These are phyloP conservation scores for Anthrax anthrax DNA, from an alignment of 2,888 invertebrate species.

Conservation along the genomic window DNA sequence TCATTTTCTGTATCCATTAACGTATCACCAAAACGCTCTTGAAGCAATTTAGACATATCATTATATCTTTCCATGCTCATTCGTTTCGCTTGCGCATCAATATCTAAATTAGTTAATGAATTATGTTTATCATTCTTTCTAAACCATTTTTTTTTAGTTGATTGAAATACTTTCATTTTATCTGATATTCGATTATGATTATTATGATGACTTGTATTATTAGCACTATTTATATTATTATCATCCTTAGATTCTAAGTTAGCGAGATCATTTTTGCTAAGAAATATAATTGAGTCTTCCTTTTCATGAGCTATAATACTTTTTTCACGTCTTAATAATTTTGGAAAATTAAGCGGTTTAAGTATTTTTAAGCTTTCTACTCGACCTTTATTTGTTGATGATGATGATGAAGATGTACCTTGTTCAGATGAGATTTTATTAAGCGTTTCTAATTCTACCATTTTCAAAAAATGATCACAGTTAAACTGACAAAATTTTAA, in stretches of 20 bases:
- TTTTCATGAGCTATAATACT: slow-evolving; percentile 39
- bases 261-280: slow-evolving; percentile 49
- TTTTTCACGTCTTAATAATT: slow-evolving; percentile 30
- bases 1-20: slow-evolving; percentile 7
- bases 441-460: slow-evolving; percentile 30
- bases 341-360: slow-evolving; percentile 34
- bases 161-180: slow-evolving; percentile 35
- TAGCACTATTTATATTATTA: slow-evolving; percentile 22
- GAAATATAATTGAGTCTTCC: slow-evolving; percentile 51
- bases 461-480: slow-evolving; percentile 31
- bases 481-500: slow-evolving; percentile 34
- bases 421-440: slow-evolving; percentile 24
- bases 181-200: slow-evolving; percentile 23
- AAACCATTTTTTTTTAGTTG: slow-evolving; percentile 53
- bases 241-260: slow-evolving; percentile 38
- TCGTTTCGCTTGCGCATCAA: slow-evolving; percentile 49
- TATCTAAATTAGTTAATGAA: slow-evolving; percentile 21
- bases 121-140: slow-evolving; percentile 31
- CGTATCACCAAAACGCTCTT: slow-evolving; percentile 46
- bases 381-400: slow-evolving; percentile 35
- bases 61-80: slow-evolving; percentile 57
- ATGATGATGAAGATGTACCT: slow-evolving; percentile 2
- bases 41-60: slow-evolving; percentile 55
- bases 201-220: slow-evolving; percentile 16
- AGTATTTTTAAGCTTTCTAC: slow-evolving; percentile 42